Conservation (phyloP, 2,797 vertebrate genomes). For the Erithacus rubecula region DNA sequence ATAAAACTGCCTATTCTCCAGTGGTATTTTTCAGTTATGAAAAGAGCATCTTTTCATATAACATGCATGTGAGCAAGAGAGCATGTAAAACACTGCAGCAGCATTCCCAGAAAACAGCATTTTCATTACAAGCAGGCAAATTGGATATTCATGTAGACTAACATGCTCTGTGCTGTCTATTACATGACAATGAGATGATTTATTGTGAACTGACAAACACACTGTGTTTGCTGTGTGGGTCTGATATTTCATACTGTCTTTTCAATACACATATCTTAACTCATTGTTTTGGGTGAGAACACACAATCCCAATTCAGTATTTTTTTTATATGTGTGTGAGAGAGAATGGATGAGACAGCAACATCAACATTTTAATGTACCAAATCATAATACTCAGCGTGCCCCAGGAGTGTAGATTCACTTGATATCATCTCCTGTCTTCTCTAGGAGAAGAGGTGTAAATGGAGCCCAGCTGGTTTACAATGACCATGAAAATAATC, state of each 20-base stretch:
- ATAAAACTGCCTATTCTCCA: conserved; percentile 50
- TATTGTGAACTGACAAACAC: not conserved
- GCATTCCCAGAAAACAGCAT: not conserved
- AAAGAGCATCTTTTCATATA: not conserved
- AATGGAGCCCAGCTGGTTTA: not conserved
- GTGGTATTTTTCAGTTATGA: conserved; percentile 3
- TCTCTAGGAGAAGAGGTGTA: not conserved
- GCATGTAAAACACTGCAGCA: not conserved
- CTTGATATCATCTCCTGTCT: not conserved
- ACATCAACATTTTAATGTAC: not conserved
- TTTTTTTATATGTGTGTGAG: not conserved
- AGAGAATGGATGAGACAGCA: not conserved
- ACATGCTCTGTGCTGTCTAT: not conserved
- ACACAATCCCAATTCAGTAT: not conserved
- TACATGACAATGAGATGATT: not conserved
- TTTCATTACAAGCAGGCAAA: not conserved
- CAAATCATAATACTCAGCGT: not conserved
- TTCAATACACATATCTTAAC: not conserved
- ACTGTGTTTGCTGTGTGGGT: not conserved
- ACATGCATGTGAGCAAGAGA: conserved; percentile 13
- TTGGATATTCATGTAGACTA: not conserved
- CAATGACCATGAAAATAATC: not conserved
- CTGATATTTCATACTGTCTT: not conserved
- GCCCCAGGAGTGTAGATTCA: not conserved
- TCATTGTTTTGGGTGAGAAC: not conserved